phyloP scores from a whole-genome alignment of 2,888 invertebrate species.

The Gymnocheta viridis region DNA sequence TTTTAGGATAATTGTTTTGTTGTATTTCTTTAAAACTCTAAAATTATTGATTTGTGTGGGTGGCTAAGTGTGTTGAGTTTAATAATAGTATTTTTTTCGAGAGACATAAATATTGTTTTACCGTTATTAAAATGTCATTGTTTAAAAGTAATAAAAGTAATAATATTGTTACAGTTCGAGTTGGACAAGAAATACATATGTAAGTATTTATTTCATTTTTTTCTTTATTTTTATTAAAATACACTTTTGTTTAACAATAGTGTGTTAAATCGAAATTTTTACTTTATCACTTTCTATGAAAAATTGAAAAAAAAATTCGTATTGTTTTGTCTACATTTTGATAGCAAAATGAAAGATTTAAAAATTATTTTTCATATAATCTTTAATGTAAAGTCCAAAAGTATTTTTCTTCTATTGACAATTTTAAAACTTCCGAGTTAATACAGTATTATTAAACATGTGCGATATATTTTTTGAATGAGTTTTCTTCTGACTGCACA shows the following conservation, averaged over 20 bases:
- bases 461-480: slow-evolving; percentile 23
- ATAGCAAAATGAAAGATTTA: too few species aligned
- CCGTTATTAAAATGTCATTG: slow-evolving; percentile 22
- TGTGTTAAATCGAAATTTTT: too few species aligned
- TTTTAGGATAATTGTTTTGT: slow-evolving; percentile 22
- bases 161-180: slow-evolving; percentile 39
- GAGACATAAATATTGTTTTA: slow-evolving; percentile 1
- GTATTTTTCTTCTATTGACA: too few species aligned
- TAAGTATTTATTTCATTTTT: slow-evolving; percentile 5
- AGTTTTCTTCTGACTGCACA: not conserved
- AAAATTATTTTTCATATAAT: too few species aligned
- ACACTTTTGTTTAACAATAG: not conserved
- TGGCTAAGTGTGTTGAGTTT: slow-evolving; percentile 16
- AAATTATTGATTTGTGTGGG: slow-evolving; percentile 29
- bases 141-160: too few species aligned
- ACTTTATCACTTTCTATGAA: too few species aligned
- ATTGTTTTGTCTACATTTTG: too few species aligned
- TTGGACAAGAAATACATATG: slow-evolving; percentile 44
- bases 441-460: too few species aligned
- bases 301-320: too few species aligned
- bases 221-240: not conserved
- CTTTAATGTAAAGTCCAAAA: too few species aligned
- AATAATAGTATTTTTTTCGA: not conserved
- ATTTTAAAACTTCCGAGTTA: too few species aligned
- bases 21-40: slow-evolving; percentile 25